Base-by-base conservation (phyloP, 2,888 invertebrate species). In the Portevinia maculata region DNA sequence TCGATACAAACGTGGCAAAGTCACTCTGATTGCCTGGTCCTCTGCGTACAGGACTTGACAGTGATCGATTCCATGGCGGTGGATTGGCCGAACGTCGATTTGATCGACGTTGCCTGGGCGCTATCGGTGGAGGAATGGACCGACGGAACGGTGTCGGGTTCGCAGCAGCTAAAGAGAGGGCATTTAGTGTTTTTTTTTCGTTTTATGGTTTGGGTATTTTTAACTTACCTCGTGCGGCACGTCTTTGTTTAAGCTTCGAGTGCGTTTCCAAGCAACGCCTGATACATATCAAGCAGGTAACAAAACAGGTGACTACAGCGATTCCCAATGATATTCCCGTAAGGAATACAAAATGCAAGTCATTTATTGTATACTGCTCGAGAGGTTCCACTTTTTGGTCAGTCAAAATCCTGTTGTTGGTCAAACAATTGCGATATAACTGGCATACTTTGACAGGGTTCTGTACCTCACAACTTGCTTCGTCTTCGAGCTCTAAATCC, bases 301-400 rank as follows among this genome's bases (percentile, higher is more conserved):
- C 79, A 52, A 89, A 86, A 48, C 87, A 87, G 13, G 87, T 86
- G 46, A 88, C 86, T 62, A 86, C 65, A 15, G 88, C 87, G 32
- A 88, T 85, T 44, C 90, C 90, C 1, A 88, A 83, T 13, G 87
- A 87, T 1, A 86, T 85, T 1, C 89, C 89, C 57, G 89, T 86
- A 0, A 88, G 84, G 46, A 89, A 89, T 11, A 87, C 88, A 73
- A 89, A 85, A 62, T 87, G 87, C 6, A 89, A 79, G 69, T 89
- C 88, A 46, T 88, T 84, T 73, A 87, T 86, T 9, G 87, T 87
- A 53, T 86, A 88, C 69, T 83, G 79, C 28, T 67, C 24, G 7
- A 41, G 44, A 9, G 19, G 44, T 5, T 39, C 85, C 41, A 52
- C 24, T 69, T 34, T 85, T 64, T 1, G 84, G 28, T 3, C 64